Percentiles rank a stretch among this genome's conserved stretches.
These are phyloP conservation scores for Virgularia gustaviana DNA, from an alignment of 92 coral and sea anemone genomes.

Conservation along the genomic window DNA sequence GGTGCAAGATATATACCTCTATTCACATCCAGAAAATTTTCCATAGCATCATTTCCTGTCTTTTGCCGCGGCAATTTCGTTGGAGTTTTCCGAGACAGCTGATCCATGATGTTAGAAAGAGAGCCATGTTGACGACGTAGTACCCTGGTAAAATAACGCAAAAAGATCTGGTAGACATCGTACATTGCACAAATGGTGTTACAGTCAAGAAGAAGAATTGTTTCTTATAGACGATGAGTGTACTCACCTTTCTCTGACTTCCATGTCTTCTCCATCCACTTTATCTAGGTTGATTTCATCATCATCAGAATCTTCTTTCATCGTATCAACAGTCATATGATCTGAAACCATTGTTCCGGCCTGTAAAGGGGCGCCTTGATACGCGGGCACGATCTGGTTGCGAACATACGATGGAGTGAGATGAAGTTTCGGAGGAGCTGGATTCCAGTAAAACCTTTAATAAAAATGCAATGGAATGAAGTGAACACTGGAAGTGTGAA, in stretches of 20 bases:
- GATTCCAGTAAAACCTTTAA: slow-evolving; percentile 90
- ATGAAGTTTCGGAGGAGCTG: slow-evolving; percentile 98
- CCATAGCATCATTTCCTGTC: slow-evolving; percentile 7
- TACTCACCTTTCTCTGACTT: slow-evolving; percentile 61
- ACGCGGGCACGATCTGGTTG: slow-evolving; percentile 76
- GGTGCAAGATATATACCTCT: too few relatives aligned
- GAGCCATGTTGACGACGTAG: slow-evolving; percentile 73
- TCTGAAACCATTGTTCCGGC: slow-evolving; percentile 78
- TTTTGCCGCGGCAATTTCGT: slow-evolving; percentile 4
- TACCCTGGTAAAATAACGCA: slow-evolving; percentile 57
- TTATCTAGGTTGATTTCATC: slow-evolving; percentile 61
- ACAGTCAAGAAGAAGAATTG: neutral
- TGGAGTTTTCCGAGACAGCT: slow-evolving; percentile 41
- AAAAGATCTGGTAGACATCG: neutral
- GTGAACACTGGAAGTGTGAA: too few relatives aligned
- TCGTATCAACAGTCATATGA: slow-evolving; percentile 51
- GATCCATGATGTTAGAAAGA: slow-evolving; percentile 59
- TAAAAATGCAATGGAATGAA: too few relatives aligned
- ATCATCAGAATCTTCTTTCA: slow-evolving; percentile 65
- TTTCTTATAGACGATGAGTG: neutral
- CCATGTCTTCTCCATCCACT: slow-evolving; percentile 50
- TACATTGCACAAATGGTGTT: neutral
- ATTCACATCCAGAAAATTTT: neutral
- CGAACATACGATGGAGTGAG: slow-evolving; percentile 72
- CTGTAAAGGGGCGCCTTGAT: slow-evolving; percentile 74